These are phyloP conservation scores for Bryconaethiops microstoma DNA, from an alignment of 2,797 vertebrate species.

Conservation along the genomic window DNA sequence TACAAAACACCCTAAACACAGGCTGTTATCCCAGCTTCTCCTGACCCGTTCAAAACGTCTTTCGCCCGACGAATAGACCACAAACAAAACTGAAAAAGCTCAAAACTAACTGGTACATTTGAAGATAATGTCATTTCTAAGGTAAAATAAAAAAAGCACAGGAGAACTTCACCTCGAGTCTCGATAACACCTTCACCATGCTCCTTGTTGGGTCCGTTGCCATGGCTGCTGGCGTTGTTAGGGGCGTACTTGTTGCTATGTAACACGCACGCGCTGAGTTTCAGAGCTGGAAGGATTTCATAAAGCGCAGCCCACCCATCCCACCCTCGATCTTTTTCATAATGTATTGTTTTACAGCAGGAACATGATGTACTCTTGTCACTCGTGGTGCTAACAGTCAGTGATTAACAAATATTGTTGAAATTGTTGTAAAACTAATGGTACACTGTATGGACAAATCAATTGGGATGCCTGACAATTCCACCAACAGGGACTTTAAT, in stretches of 20 bases:
- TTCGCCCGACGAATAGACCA: background rate
- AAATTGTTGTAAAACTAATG: too few relatives aligned
- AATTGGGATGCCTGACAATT: too few relatives aligned
- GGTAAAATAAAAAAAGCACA: background rate
- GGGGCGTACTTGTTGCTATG: conserved; percentile 28
- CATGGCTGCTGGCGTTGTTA: conserved; percentile 23
- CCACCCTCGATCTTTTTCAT: background rate
- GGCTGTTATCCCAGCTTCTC: background rate
- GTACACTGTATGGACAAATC: too few relatives aligned
- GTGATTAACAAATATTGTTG: too few relatives aligned
- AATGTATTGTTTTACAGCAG: background rate
- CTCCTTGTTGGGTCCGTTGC: conserved; percentile 12
- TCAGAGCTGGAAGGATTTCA: background rate
- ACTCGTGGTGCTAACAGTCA: too few relatives aligned
- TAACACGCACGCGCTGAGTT: conserved; percentile 1
- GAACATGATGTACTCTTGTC: too few relatives aligned
- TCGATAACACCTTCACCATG: background rate
- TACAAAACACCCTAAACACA: too few relatives aligned
- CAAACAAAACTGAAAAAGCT: background rate
- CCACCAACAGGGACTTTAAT: too few relatives aligned
- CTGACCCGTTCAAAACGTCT: background rate
- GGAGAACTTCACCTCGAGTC: background rate
- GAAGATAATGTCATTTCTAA: background rate
- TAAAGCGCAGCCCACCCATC: background rate
- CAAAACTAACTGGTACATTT: too few relatives aligned